These are phyloP conservation scores for Parapristionchus giblindavisi DNA, from an alignment of 2,888 invertebrate genomes.

Conservation along the genomic window DNA sequence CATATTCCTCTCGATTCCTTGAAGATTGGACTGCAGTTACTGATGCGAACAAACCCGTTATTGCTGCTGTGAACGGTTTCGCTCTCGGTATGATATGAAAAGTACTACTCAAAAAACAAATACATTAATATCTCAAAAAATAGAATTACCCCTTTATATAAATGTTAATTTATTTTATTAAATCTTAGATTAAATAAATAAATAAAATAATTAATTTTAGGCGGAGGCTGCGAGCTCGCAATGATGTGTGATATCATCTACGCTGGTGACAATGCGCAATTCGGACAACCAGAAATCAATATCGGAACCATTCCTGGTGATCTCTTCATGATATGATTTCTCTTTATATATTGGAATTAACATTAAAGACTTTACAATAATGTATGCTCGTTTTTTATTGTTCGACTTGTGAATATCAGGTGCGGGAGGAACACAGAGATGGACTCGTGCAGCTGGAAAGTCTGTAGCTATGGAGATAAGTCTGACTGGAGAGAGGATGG, in stretches of 20 bases:
- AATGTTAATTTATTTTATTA: neutral
- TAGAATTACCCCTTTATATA: neutral
- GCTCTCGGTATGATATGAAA: conserved; percentile 78
- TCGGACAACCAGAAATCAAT: conserved; percentile 95
- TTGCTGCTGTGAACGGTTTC: conserved; percentile 97
- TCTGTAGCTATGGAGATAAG: conserved; percentile 98
- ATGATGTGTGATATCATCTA: conserved; percentile 97
- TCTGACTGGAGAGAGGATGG: conserved; percentile 88
- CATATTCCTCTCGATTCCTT: conserved; percentile 78
- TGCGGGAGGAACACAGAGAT: conserved; percentile 87
- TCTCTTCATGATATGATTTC: too few species aligned
- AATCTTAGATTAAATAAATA: neutral
- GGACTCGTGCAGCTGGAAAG: conserved; percentile 86
- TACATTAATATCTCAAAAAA: neutral
- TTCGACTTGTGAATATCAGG: conserved; percentile 69
- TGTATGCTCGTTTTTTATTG: too few species aligned
- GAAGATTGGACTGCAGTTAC: conserved; percentile 84
- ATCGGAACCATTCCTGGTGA: conserved; percentile 76
- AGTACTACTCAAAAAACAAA: neutral
- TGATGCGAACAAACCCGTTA: conserved; percentile 83
- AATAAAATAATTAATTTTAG: conserved; percentile 70
- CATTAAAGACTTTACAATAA: too few species aligned
- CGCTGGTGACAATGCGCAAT: conserved; percentile 95
- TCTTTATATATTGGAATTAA: too few species aligned
- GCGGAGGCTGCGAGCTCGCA: conserved; percentile 97